Percentiles rank a stretch among this genome's conserved stretches.
Evolutionary conservation across 2,113 vertebrate species (phyloP).

Genomic region (Tupaia chinensis): DNA sequence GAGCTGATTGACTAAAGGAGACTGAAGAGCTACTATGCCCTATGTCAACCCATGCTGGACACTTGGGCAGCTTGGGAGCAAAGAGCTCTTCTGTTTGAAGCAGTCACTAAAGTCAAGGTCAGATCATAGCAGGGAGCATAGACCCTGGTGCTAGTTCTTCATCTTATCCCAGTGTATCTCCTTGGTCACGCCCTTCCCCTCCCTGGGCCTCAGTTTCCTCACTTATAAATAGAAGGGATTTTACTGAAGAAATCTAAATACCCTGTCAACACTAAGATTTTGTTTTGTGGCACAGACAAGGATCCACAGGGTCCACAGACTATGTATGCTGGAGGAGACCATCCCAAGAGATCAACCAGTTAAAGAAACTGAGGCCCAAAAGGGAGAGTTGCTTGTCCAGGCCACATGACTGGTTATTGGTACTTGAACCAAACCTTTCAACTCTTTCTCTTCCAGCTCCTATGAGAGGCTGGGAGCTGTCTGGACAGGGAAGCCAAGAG

Average conservation of each 20-base stretch:
- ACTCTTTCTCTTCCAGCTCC: constrained; percentile 58
- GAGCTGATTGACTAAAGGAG: not conserved
- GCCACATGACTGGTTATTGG: not conserved
- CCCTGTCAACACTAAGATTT: constrained; percentile 31
- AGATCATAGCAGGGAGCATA: not conserved
- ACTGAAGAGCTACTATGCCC: not conserved
- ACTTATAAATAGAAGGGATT: not conserved
- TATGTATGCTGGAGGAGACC: not conserved
- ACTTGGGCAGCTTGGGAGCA: not conserved
- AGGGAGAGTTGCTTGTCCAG: not conserved
- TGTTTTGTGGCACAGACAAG: constrained; percentile 57
- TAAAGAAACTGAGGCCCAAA: constrained; percentile 49
- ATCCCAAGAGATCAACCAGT: not conserved
- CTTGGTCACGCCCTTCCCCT: not conserved
- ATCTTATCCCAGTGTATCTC: not conserved
- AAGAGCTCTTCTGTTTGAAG: not conserved
- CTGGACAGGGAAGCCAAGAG: constrained; percentile 44
- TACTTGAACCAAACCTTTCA: constrained; percentile 30
- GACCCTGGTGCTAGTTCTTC: not conserved
- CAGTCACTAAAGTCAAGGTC: not conserved
- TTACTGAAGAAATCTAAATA: constrained; percentile 52
- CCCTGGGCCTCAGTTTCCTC: not conserved
- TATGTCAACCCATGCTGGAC: too few relatives aligned
- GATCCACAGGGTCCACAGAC: not conserved
- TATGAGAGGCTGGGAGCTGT: constrained; percentile 66